Base-by-base conservation (phyloP, 2,113 vertebrate genomes). In the Junco hyemalis region DNA sequence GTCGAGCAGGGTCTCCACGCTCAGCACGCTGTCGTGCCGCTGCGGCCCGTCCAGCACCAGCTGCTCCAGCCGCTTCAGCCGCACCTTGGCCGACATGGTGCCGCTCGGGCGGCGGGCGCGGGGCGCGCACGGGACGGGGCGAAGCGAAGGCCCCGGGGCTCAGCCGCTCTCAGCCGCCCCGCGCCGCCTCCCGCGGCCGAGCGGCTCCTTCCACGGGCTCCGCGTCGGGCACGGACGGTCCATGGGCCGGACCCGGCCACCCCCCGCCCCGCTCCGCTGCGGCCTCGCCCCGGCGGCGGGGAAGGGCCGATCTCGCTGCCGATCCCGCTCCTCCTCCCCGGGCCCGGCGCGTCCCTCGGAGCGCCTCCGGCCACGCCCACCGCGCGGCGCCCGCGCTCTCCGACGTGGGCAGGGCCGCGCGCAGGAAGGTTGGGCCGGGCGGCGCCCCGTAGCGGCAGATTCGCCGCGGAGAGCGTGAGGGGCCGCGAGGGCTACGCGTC, bases 31-130 rank as follows among this genome's bases (percentile, higher is more conserved):
- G 77, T 98, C 98, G 93, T 97, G 97, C 96, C 97, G 98, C 96
- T 97, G 98, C 69, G 98, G 98, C 87, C 98, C 98, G 94, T 98
- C 98, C 98, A 99, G 97, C 92, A 99, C 98, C 98, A 99, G 98
- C 98, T 99, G 98, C 98, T 99, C 99, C 98, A 99, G 98, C 97
- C 98, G 98, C 98, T 98, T 98, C 98, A 99, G 98, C 33, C 99
- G 98, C 97, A 98, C 98, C 98, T 98, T 98, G 88, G 99, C 99
- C 97, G 99, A 99, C 99, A 99, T 99, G 96, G 96, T 97, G 97
- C 94, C 95, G 97, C 87, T 54, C 33, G 76, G 71, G 77, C 76
- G 70, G 59, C 64, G 77, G 81, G 96, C 92, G 57, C 54, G 35
- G 50, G 66, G 74, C 42, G 17, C 61, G 53, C 56, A 72, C 56